Conservation (phyloP, 2,888 invertebrate species). For the Mimumesa dahlbomi region DNA sequence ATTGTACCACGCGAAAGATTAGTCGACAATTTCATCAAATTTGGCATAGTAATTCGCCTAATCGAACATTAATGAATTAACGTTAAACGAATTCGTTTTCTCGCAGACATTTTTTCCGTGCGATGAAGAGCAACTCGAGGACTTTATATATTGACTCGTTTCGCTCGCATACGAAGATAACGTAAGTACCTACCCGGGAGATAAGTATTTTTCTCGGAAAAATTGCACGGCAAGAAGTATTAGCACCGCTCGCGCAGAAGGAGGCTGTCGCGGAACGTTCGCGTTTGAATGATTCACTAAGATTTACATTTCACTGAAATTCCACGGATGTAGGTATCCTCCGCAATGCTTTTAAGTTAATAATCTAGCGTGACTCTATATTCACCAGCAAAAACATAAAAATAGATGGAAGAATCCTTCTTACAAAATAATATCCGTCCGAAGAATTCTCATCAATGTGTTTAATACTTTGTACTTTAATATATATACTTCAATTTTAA, state of each 20-base stretch:
- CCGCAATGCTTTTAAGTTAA: too few relatives aligned
- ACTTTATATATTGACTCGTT: constrained; percentile 26
- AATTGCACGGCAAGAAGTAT: constrained; percentile 22
- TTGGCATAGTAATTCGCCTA: not conserved
- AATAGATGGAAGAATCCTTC: too few relatives aligned
- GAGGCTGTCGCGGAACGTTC: not conserved
- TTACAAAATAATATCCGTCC: too few relatives aligned
- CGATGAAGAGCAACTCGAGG: constrained; percentile 16
- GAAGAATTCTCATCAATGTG: too few relatives aligned
- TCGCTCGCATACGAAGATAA: constrained; percentile 35
- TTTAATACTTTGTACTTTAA: too few relatives aligned
- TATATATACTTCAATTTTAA: too few relatives aligned
- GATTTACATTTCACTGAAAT: constrained; percentile 10
- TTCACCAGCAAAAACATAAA: too few relatives aligned
- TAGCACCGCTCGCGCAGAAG: constrained; percentile 4
- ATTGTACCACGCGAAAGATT: not conserved
- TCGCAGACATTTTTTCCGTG: constrained; percentile 7
- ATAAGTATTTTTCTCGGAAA: constrained; percentile 34
- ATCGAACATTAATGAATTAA: not conserved
- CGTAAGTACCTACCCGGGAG: constrained; percentile 14
- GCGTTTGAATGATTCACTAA: constrained; percentile 32
- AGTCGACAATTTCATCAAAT: too few relatives aligned
- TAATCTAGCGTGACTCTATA: too few relatives aligned
- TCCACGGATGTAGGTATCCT: too few relatives aligned
- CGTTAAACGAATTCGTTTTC: constrained; percentile 1